Evolutionary conservation across 92 coral and sea anemone species (phyloP), one percentile per base, ranked within the genome.

Genomic region (Palythoa grandiflora): DNA sequence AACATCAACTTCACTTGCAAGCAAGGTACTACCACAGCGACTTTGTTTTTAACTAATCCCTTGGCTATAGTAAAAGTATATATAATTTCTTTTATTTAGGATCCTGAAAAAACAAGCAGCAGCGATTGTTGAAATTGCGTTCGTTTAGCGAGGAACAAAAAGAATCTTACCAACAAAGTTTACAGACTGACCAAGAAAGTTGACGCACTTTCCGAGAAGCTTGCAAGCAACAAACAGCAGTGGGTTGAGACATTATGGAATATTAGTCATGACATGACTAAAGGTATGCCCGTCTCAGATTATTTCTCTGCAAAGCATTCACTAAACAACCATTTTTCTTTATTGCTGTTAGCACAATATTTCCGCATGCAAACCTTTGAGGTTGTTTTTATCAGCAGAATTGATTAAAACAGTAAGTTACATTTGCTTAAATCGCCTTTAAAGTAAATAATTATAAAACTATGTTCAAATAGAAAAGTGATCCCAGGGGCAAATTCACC

Each of bases 1-100:
- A n/a, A n/a, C n/a, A n/a, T n/a, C n/a, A n/a, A 68, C 73, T 68
- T 47, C 73, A 68, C 73, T 68, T 68, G 73, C 73, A 28, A 68
- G 16, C 73, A 35, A 68, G 73, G 73, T 68, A 68, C 3, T 68
- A 68, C 71, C 73, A 68, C 73, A 68, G 73, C 0, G 9, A 28
- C 16, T 66, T 36, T 68, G n/a, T 68, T 12, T 68, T 68, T 1
- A 28, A 68, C 38, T 68, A 68, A 28, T 68, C 1, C 39, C 44
- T 28, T 36, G 39, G n/a, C 16, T 28, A 35, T 9, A 12, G 47
- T 28, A 68, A 68, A 68, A 68, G 12, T 36, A 36, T 21, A 70
- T 28, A 28, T 28, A 28, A 28, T 28, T 28, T 28, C 0, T 28
- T 28, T 28, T 28, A 28, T 28, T 28, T 0, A 28, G 28, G 28